Conservation (phyloP, 2,113 vertebrate genomes). For the Capreolus pygargus region DNA sequence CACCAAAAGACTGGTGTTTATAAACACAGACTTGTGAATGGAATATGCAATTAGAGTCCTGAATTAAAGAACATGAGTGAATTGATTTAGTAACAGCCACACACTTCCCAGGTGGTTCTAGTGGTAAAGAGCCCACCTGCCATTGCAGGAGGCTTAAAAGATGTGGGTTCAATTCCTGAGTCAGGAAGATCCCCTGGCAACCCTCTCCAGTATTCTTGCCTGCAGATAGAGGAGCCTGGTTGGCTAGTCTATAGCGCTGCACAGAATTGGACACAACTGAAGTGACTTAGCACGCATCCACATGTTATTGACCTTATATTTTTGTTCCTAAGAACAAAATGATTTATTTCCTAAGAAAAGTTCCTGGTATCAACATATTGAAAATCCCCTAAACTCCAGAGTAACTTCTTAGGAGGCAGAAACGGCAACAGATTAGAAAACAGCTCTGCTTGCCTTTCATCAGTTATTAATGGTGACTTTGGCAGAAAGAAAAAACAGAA, state of each 20-base stretch:
- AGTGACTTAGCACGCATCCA: background rate
- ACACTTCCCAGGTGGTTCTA: background rate
- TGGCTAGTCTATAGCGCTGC: background rate
- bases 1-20: constrained; percentile 4
- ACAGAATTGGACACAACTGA: background rate
- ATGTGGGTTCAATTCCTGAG: background rate
- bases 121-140: background rate
- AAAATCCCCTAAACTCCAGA: background rate
- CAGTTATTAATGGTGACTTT: constrained; percentile 9
- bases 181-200: background rate
- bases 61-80: background rate
- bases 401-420: background rate
- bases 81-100: background rate
- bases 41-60: background rate
- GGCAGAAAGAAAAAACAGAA: constrained; percentile 31
- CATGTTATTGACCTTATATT: background rate
- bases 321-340: background rate
- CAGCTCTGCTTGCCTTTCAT: constrained; percentile 15
- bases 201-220: background rate
- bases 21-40: constrained; percentile 19
- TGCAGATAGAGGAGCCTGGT: background rate
- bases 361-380: background rate
- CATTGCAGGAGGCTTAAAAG: background rate
- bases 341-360: constrained; percentile 5
- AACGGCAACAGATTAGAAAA: constrained; percentile 30